Evolutionary conservation across 2,113 vertebrate species (phyloP), one percentile per base, ranked within the genome.

Genomic region (Epinephelus moara): DNA sequence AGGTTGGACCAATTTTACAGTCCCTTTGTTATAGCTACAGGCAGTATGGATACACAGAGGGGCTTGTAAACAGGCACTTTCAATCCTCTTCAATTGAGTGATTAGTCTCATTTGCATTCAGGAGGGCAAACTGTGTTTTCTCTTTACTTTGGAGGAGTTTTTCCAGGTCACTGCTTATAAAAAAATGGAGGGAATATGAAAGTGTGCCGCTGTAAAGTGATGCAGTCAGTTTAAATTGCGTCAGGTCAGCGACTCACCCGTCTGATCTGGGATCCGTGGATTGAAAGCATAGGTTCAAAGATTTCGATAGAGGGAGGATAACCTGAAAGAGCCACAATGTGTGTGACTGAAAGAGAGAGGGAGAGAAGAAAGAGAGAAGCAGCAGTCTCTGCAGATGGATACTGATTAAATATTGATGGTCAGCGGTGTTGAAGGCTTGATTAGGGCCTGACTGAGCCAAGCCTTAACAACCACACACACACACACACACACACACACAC

Each of bases 381-480:
- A 81, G 86, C 74, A 52, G 85, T 69, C 84, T 87, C 87, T 87
- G 85, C 91, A 93, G 86, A 91, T 90, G 89, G 92, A 91, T 88
- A 70, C 83, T 89, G 80, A 90, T 94, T 88, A 91, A 94, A 86
- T 91, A 94, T 92, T 92, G 84, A 94, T 91, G 83, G 66, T 88
- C 87, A 88, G 85, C 56, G 25, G 80, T 86, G 89, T 81, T 84
- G 85, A 88, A 84, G 82, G 73, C 84, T 85, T 91, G 89, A 93
- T 91, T 88, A 85, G 87, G 57, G 76, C 66, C 74, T 78, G 75
- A 88, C 74, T 74, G 67, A 82, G 84, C 74, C 76, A 71, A 80
- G 80, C 57, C 49, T 81, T 73, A 81, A 72, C 81, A 27, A 75
- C 61, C 61, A 55, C 66, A 53, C 45, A 75, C 57, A n/a, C 61